Percentiles rank a stretch among this genome's conserved stretches.
Evolutionary conservation across 1,140 invertebrate species (phyloP).

Genomic region (Neodiprion pinetum): DNA sequence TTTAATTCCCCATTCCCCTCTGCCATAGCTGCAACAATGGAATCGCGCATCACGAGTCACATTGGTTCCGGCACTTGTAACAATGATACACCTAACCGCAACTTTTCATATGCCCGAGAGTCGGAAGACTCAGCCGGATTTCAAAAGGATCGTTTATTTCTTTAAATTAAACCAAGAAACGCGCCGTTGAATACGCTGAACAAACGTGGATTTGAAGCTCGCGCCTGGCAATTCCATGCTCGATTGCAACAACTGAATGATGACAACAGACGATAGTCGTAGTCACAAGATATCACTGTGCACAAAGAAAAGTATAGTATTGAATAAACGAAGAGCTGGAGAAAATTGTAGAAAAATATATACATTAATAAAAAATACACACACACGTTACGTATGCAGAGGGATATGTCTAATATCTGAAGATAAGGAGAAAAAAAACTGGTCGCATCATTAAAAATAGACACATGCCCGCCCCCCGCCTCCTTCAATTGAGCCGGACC

Average conservation of each 20-base stretch:
- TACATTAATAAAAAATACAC: too few relatives aligned
- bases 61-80: too few relatives aligned
- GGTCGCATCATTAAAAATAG: background rate
- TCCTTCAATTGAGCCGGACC: background rate
- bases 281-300: background rate
- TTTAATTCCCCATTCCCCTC: conserved; percentile 90
- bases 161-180: too few relatives aligned
- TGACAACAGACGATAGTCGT: background rate
- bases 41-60: background rate
- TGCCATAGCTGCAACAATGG: conserved; percentile 79
- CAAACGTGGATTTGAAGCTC: background rate
- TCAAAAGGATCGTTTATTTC: too few relatives aligned
- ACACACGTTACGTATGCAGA: too few relatives aligned
- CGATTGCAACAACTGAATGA: background rate
- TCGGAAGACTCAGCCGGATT: too few relatives aligned
- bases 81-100: too few relatives aligned
- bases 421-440: background rate
- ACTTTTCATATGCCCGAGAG: too few relatives aligned
- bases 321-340: background rate
- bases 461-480: background rate
- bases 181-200: background rate
- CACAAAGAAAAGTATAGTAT: background rate
- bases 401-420: too few relatives aligned
- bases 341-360: background rate
- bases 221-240: background rate